These are phyloP conservation scores for Portevinia maculata DNA, from an alignment of 2,888 invertebrate species.

Conservation along the genomic window DNA sequence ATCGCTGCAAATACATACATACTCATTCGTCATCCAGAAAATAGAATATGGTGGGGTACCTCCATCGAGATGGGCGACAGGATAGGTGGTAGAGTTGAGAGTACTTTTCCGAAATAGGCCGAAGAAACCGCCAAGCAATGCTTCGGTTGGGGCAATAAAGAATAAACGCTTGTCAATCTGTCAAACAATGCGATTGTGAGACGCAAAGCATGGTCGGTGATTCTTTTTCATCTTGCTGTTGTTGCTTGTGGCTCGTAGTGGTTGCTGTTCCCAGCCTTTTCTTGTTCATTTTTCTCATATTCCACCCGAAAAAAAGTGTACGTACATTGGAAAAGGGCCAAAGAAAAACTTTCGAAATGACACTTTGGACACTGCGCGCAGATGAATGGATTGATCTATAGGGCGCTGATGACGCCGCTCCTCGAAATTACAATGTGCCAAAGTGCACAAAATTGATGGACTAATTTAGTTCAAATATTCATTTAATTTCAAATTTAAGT, in stretches of 20 bases:
- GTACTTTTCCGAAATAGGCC: slow-evolving; percentile 22
- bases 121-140: slow-evolving; percentile 20
- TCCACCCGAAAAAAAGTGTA: slow-evolving; percentile 17
- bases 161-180: slow-evolving; percentile 73
- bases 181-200: slow-evolving; percentile 71
- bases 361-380: slow-evolving; percentile 55
- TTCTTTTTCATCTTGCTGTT: slow-evolving; percentile 61
- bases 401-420: slow-evolving; percentile 32
- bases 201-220: slow-evolving; percentile 58
- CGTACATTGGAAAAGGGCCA: slow-evolving; percentile 7
- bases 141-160: slow-evolving; percentile 55
- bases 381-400: slow-evolving; percentile 63
- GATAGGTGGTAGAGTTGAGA: background rate
- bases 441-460: background rate
- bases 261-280: slow-evolving; percentile 20
- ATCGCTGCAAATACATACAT: slow-evolving; percentile 23
- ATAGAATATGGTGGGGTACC: slow-evolving; percentile 10
- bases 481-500: no score
- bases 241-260: slow-evolving; percentile 2
- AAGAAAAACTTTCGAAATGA: slow-evolving; percentile 57
- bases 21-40: slow-evolving; percentile 49
- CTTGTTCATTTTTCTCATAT: slow-evolving; percentile 27
- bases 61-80: background rate
- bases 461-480: no score
- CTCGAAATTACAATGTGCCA: slow-evolving; percentile 13